Base-by-base conservation (phyloP, 2,888 invertebrate species). In the Oligia fasciuncula region DNA sequence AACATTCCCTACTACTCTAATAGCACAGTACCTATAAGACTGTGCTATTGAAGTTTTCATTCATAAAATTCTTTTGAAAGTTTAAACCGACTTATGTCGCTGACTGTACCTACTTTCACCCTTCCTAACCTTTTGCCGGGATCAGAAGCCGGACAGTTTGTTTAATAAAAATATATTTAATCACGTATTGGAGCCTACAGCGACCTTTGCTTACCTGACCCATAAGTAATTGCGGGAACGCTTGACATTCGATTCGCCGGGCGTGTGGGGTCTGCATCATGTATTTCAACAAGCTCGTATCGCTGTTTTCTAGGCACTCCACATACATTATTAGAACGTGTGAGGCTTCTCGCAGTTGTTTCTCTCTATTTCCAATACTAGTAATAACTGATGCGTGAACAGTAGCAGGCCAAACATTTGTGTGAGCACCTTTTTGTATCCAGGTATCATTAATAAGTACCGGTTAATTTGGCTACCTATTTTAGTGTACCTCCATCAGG, bases 191-290 rank as follows among this genome's bases (percentile, higher is more conserved):
- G 71, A 66, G 62, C 43, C 29, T 9, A 68, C 71, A 60, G n/a
- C 46, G 60, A 76, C 85, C 85, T 79, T 85, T 76, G 62, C 72
- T 76, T 76, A 81, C 68, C 78, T 79, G 82, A 85, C 74, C 85
- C 85, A 74, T 79, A 79, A 85, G 72, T 85, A 85, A 85, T 81
- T 76, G 76, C 51, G 72, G 79, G 71, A 69, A 72, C 76, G 79
- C 76, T 79, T 85, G 85, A 81, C 82, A 81, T 81, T 82, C 72
- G 85, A 85, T 72, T 73, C 76, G 60, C 73, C 40, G 11, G 66
- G 40, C 60, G 35, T 35, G 46, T 51, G 67, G 19, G 73, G 49
- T 66, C 49, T 60, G 62, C 62, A 67, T 66, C 73, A 29, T 62
- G 65, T 72, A 79, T 79, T 85, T 77, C 60, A 65, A 73, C 68